Base-by-base conservation (phyloP, 2,888 invertebrate genomes). In the Clusia tigrina region DNA sequence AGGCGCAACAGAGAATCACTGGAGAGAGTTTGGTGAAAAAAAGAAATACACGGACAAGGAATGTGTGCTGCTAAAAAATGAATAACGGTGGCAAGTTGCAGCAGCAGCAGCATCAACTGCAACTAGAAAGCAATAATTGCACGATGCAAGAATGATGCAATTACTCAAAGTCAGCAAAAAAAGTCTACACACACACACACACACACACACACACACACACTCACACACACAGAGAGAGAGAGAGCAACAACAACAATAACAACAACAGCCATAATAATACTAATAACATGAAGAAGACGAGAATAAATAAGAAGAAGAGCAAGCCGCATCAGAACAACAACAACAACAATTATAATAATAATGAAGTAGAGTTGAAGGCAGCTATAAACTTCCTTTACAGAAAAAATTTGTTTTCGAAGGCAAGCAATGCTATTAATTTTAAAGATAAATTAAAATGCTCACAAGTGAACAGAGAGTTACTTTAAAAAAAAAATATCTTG, bases 81-180 rank as follows among this genome's bases (percentile, higher is more conserved):
- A 10, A 18, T 5, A 54, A 54, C 2, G 17, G 15, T 2, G 2
- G 18, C 52, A 52, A 23, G 15, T 52, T 22, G 15, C 24, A n/a
- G 17, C 25, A 38, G 37, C 37, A 38, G 23, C 38, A 54, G 37
- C 37, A 54, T 37, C 32, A 54, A 54, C 32, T 37, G 38, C 37
- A 37, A 52, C 2, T 5, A 23, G 2, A 2, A n/a, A 42, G n/a
- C 42, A 10, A 42, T 42, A 42, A 42, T 42, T 42, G 42, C 42
- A 17, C 42, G 32, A 32, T 42, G 42, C 42, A 2, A 42, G 42
- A 12, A 32, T n/a, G 42, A 42, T 42, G 42, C 42, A 42, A 42
- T 42, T 42, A 42, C 42, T 42, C 42, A 42, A 42, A 42, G 42
- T 42, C 42, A 42, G 42, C 42, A 42, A 3, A 42, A 42, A 42